Evolutionary conservation across 1,140 invertebrate species (phyloP), one percentile per base, ranked within the genome.

Genomic region (Dysdera silvatica): DNA sequence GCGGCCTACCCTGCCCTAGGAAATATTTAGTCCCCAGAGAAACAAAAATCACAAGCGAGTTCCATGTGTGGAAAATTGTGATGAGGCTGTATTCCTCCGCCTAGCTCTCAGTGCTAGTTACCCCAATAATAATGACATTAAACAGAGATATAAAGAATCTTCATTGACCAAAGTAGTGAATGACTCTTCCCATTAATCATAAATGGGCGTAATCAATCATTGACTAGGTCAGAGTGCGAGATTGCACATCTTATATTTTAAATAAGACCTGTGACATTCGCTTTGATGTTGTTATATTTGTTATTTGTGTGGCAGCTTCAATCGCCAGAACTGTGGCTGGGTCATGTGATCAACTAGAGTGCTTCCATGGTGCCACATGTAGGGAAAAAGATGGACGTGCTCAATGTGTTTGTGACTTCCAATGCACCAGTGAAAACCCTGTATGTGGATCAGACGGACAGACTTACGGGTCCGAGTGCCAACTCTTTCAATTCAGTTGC

Each of bases 331-430:
- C 70, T 32, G 80, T 84, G 31, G 80, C 83, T 7, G 80, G 77
- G 18, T 84, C 83, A 35, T 91, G 88, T 74, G 80, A 81, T 61
- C 84, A 89, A 47, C 73, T 91, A 60, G 82, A 83, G 14, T 92
- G 90, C 73, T 85, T 87, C 73, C 90, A 88, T 73, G 89, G 88
- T 1, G 88, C 87, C 1, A 82, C 84, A 28, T 93, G 91, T 75
- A 82, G 85, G 48, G 85, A 89, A 71, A 62, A 82, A 81, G 23
- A 56, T 5, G 40, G 85, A 84, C 14, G 81, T 84, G 49, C 91
- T 85, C 75, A 82, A 85, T 70, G 77, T 66, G 59, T 69, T 35
- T 79, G 78, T 63, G 70, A 74, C 29, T 51, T 70, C 48, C 68
- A 60, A 48, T 79, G 75, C 55, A 59, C 66, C 29, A 62, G 64